A percentile compares a stretch with the other conserved stretches of the same genome.
These are phyloP conservation scores for Aleadryas rufinucha DNA, from an alignment of 2,113 vertebrate species.

Conservation along the genomic window DNA sequence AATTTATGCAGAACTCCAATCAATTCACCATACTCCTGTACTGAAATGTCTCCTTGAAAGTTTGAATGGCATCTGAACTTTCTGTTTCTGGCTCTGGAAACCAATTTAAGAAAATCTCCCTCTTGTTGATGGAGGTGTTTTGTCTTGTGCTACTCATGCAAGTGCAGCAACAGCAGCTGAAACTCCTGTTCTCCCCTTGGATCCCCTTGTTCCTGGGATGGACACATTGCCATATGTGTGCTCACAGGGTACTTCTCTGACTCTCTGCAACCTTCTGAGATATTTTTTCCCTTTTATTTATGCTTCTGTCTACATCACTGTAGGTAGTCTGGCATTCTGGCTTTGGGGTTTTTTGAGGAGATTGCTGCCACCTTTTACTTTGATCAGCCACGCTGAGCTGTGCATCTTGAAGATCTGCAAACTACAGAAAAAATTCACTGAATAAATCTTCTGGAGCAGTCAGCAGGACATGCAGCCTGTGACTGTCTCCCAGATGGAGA, in stretches of 20 bases:
- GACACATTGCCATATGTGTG: background rate
- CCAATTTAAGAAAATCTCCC: background rate
- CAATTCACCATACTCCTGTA: background rate
- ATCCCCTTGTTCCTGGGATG: background rate
- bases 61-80: constrained; percentile 7
- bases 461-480: background rate
- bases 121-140: background rate
- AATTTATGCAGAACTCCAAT: background rate
- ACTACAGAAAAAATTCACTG: background rate
- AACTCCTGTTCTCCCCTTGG: background rate
- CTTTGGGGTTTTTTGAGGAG: background rate
- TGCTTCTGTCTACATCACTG: background rate
- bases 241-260: background rate
- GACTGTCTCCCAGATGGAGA: constrained; percentile 15
- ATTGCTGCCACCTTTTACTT: background rate
- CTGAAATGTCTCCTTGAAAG: background rate
- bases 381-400: background rate
- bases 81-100: background rate
- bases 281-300: background rate
- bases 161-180: background rate
- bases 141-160: background rate
- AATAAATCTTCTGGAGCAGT: background rate
- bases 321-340: background rate
- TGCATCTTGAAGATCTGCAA: background rate
- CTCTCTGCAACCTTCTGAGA: background rate